phyloP scores from a whole-genome alignment of 1,140 invertebrate species.

The Kradibia gibbosae region DNA sequence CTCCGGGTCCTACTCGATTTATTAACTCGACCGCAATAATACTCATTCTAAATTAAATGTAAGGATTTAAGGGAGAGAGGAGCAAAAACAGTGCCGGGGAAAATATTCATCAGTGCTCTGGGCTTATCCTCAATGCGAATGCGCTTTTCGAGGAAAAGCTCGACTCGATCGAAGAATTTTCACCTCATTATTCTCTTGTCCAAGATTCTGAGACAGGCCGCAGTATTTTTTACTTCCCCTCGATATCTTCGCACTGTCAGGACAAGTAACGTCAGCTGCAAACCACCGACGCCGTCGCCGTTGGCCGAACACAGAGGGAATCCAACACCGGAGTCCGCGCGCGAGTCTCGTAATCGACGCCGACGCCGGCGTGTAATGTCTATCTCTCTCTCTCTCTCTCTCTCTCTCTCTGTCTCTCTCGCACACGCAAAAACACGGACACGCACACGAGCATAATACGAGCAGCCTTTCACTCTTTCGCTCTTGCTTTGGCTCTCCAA shows the following conservation, averaged over 20 bases:
- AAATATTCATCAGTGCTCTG: no score
- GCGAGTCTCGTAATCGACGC: conserved; percentile 27
- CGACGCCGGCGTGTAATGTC: neutral
- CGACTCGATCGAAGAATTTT: neutral
- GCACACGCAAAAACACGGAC: neutral
- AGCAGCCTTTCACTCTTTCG: neutral
- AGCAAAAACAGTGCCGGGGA: no score
- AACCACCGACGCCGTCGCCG: conserved; percentile 20
- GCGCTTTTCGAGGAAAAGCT: neutral
- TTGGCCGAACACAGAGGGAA: conserved; percentile 8
- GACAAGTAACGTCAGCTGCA: conserved; percentile 30
- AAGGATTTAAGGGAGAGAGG: neutral
- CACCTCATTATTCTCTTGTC: conserved; percentile 7
- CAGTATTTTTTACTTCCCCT: neutral
- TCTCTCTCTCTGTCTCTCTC: neutral
- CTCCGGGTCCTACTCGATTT: no score
- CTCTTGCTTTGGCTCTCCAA: no score
- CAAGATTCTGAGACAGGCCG: neutral
- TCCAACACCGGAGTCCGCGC: conserved; percentile 33
- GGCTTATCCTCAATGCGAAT: neutral
- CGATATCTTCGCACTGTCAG: neutral
- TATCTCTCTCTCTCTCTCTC: neutral
- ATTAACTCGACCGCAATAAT: no score
- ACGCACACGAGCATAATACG: no score
- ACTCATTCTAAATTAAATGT: no score